These are phyloP conservation scores for Thecocarcelia acutangulata DNA, from an alignment of 2,888 invertebrate genomes.

Conservation along the genomic window DNA sequence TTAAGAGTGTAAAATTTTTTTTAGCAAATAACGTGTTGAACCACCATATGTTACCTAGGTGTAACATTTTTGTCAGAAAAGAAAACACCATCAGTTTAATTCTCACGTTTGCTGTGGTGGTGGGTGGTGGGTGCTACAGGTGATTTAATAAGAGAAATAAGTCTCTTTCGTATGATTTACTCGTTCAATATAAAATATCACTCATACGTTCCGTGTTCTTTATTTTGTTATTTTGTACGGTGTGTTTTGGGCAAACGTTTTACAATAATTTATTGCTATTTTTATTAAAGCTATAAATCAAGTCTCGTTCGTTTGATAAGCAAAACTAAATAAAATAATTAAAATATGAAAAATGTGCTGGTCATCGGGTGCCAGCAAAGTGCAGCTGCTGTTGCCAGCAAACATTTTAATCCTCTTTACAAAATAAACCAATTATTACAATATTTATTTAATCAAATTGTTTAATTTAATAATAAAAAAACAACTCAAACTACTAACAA, in stretches of 20 bases:
- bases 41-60: too few relatives aligned
- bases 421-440: constrained; percentile 4
- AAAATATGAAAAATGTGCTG: background rate
- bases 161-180: constrained; percentile 10
- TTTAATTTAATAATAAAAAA: constrained; percentile 34
- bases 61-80: too few relatives aligned
- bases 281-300: too few relatives aligned
- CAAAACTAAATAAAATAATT: background rate
- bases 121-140: too few relatives aligned
- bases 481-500: constrained; percentile 18
- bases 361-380: background rate
- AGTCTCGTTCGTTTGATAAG: background rate
- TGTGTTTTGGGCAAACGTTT: too few relatives aligned
- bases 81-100: too few relatives aligned
- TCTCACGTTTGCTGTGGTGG: too few relatives aligned
- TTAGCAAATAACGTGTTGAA: too few relatives aligned
- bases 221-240: background rate
- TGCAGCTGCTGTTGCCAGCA: background rate
- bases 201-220: background rate
- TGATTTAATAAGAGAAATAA: too few relatives aligned
- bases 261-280: too few relatives aligned
- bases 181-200: background rate
- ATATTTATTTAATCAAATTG: constrained; percentile 45
- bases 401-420: background rate
- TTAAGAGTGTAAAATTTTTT: too few relatives aligned